phyloP scores from a whole-genome alignment of 2,113 vertebrate species.

The Otus sunia region DNA sequence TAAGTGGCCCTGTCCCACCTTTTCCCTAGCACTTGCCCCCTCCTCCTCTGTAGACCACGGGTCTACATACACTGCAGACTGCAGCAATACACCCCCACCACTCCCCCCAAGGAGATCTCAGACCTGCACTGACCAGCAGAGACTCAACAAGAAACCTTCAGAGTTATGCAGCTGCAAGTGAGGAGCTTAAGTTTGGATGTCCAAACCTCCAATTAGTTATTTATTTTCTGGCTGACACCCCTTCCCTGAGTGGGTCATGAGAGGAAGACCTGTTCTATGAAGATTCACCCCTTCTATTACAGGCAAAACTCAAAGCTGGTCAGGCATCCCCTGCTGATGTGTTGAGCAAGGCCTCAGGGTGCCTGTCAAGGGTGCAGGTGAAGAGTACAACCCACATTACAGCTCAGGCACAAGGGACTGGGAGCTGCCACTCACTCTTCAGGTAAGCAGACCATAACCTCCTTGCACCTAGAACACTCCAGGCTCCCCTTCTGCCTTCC shows the following conservation, averaged over 20 bases:
- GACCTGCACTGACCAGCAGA: too few species aligned
- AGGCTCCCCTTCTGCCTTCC: not conserved
- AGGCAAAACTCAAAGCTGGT: not conserved
- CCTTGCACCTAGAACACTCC: not conserved
- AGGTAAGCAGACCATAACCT: not conserved
- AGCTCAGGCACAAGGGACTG: not conserved
- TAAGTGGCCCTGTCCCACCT: not conserved
- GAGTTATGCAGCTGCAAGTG: not conserved
- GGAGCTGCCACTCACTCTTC: not conserved
- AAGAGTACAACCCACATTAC: not conserved
- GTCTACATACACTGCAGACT: accelerated
- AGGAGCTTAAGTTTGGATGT: not conserved
- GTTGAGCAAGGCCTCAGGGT: not conserved
- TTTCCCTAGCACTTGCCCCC: not conserved
- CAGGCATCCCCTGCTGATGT: not conserved
- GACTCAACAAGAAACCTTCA: not conserved
- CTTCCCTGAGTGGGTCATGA: not conserved
- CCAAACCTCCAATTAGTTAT: not conserved
- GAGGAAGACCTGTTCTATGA: not conserved
- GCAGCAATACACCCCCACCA: accelerated
- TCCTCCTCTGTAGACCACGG: not conserved
- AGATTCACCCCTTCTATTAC: not conserved
- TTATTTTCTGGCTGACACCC: not conserved
- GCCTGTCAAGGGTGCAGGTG: not conserved
- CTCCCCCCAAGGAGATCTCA: not conserved